A percentile compares a stretch with the other conserved stretches of the same genome.
Evolutionary conservation across 2,797 vertebrate genomes (phyloP).

Genomic region (Pteropus rufus): DNA sequence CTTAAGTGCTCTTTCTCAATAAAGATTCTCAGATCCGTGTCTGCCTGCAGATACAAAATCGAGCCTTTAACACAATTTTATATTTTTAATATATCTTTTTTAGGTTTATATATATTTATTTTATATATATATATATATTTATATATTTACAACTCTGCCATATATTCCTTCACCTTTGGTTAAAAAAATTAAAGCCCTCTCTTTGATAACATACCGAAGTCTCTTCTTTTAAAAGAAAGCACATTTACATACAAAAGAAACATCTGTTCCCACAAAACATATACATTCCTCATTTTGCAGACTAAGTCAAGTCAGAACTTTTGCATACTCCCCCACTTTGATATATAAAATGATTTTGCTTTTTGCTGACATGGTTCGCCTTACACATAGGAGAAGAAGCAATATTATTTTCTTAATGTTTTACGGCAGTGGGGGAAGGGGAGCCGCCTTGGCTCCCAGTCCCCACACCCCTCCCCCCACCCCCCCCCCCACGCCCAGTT

Average conservation of each 20-base stretch:
- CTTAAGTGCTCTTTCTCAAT: constrained; percentile 90
- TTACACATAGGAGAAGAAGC: constrained; percentile 83
- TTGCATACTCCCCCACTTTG: constrained; percentile 81
- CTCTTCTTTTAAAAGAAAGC: constrained; percentile 84
- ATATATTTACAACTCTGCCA: constrained; percentile 92
- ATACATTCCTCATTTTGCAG: constrained; percentile 86
- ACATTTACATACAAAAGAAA: constrained; percentile 87
- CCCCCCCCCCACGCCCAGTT: constrained; percentile 62
- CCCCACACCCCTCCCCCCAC: constrained; percentile 27
- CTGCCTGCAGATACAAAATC: constrained; percentile 98
- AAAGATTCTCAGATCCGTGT: constrained; percentile 91
- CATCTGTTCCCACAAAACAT: constrained; percentile 83
- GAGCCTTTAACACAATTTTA: constrained; percentile 90
- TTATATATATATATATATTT: constrained; percentile 89
- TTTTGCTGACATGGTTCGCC: constrained; percentile 72
- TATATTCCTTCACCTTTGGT: constrained; percentile 93
- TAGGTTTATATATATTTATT: constrained; percentile 80
- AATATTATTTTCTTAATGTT: constrained; percentile 77
- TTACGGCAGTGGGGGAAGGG: constrained; percentile 83
- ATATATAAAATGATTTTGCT: constrained; percentile 80
- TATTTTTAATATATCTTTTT: constrained; percentile 83
- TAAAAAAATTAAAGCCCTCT: constrained; percentile 92
- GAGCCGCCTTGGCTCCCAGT: neutral
- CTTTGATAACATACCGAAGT: constrained; percentile 85
- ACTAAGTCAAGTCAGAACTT: constrained; percentile 81